Percentiles rank a stretch among this genome's conserved stretches.
phyloP scores from a whole-genome alignment of 2,797 vertebrate species.

The Tympanoctomys barrerae region DNA sequence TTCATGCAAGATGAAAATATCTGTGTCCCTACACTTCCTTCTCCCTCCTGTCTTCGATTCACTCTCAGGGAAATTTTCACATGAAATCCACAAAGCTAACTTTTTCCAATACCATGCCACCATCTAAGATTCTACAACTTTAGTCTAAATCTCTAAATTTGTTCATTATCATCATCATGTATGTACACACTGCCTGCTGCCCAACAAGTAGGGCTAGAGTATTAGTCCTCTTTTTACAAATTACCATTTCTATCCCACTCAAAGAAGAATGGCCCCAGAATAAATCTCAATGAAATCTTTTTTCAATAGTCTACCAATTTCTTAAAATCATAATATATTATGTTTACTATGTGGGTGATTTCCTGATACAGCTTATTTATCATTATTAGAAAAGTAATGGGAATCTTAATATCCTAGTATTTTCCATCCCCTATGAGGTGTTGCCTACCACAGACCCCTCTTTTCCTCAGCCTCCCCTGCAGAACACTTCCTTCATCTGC shows the following conservation, averaged over 20 bases:
- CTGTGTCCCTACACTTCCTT: not conserved
- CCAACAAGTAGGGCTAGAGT: not conserved
- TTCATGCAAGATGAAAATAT: not conserved
- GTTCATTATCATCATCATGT: not conserved
- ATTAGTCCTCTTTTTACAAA: not conserved
- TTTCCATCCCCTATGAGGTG: not conserved
- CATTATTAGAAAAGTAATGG: not conserved
- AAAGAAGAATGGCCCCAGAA: not conserved
- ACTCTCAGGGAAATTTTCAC: not conserved
- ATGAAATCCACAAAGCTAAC: not conserved
- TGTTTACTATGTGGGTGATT: slow-evolving; percentile 6
- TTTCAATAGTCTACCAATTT: not conserved
- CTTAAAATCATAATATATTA: not conserved
- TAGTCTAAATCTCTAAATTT: not conserved
- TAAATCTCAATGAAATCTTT: not conserved
- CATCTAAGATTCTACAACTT: not conserved
- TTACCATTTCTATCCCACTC: not conserved
- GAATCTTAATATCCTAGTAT: not conserved
- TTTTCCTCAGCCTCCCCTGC: not conserved
- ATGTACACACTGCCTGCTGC: not conserved
- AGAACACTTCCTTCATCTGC: not conserved
- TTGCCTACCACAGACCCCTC: not conserved
- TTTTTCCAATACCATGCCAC: not conserved
- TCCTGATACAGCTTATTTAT: not conserved
- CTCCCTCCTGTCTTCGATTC: not conserved